Evolutionary conservation across 2,888 invertebrate species (phyloP).

Genomic region (Lordiphosa andalusiaca): DNA sequence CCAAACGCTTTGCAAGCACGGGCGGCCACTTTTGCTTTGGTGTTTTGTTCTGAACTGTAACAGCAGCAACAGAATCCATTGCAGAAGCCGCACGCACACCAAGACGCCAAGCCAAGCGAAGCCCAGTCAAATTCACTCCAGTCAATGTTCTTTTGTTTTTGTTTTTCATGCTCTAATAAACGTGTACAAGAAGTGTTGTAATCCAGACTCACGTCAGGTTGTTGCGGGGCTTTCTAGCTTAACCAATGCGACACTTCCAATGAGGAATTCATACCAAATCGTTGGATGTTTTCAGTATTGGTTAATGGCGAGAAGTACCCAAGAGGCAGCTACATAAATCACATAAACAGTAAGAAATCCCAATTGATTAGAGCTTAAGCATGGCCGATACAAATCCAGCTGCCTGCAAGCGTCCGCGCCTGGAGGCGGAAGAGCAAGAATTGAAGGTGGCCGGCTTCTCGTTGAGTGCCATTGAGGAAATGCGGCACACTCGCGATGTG

Average conservation of each 20-base stretch:
- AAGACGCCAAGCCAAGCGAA: neutral
- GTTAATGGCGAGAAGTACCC: constrained; percentile 78
- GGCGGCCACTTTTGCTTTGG: constrained; percentile 78
- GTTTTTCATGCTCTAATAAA: constrained; percentile 41
- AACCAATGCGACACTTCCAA: constrained; percentile 81
- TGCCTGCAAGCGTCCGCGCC: constrained; percentile 41
- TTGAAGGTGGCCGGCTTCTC: constrained; percentile 78
- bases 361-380: constrained; percentile 26
- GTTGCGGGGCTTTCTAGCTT: constrained; percentile 76
- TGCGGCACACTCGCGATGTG: constrained; percentile 73
- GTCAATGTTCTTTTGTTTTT: constrained; percentile 20
- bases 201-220: no score
- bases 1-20: neutral
- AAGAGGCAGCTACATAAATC: constrained; percentile 54
- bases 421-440: constrained; percentile 52
- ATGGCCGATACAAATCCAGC: constrained; percentile 25
- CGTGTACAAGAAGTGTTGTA: constrained; percentile 31
- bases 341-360: constrained; percentile 13
- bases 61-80: constrained; percentile 70
- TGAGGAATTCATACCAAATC: constrained; percentile 75
- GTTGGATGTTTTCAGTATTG: constrained; percentile 81
- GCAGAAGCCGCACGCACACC: constrained; percentile 44
- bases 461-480: constrained; percentile 77
- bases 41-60: constrained; percentile 67
- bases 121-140: neutral